phyloP scores from a whole-genome alignment of 1,140 invertebrate species.

The Glossosoma conforme region DNA sequence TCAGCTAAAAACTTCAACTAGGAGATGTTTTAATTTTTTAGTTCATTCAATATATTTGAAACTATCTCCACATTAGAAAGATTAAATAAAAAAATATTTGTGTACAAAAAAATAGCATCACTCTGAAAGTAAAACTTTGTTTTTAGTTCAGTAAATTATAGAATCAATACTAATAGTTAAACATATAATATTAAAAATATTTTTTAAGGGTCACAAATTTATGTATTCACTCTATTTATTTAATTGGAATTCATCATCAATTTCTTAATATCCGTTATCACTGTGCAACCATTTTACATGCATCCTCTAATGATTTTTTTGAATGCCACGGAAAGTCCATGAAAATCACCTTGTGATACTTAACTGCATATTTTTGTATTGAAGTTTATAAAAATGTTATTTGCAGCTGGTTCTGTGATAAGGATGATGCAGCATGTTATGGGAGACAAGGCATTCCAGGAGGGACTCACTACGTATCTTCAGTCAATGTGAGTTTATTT shows the following conservation, averaged over 20 bases:
- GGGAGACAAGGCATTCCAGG: conserved; percentile 42
- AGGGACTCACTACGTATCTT: conserved; percentile 43
- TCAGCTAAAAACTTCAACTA: too few relatives aligned
- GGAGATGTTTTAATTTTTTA: neutral
- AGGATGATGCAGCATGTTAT: conserved; percentile 53
- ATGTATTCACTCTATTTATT: too few relatives aligned
- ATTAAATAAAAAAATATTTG: neutral
- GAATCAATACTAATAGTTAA: neutral
- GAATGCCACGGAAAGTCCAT: too few relatives aligned
- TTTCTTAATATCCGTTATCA: too few relatives aligned
- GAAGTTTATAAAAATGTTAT: neutral
- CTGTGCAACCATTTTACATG: too few relatives aligned
- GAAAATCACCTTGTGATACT: too few relatives aligned
- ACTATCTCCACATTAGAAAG: neutral
- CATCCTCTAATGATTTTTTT: too few relatives aligned
- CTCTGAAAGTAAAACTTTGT: neutral
- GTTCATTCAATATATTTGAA: neutral
- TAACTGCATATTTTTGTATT: too few relatives aligned
- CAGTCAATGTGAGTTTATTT: conserved; percentile 38
- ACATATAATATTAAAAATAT: neutral
- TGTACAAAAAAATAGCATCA: neutral
- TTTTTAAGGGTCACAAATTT: neutral
- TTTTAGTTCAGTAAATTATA: neutral
- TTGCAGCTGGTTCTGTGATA: conserved; percentile 52
- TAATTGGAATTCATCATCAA: too few relatives aligned